Evolutionary conservation across 2,888 invertebrate species (phyloP).

Genomic region (Orchesella flavescens): DNA sequence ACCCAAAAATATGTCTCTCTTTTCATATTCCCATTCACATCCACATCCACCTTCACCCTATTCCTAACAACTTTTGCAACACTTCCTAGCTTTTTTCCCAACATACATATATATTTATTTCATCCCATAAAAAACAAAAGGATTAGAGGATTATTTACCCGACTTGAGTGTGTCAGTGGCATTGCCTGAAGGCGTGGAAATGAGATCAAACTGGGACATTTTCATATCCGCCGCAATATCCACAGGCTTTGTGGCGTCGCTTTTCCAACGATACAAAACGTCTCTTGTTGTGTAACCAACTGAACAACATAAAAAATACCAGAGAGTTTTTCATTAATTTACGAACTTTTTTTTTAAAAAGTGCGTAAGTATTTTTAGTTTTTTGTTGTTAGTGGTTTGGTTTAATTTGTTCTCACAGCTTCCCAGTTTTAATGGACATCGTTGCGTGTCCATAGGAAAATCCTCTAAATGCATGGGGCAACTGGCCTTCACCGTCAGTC

Average conservation of each 20-base stretch:
- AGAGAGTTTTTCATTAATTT: not conserved
- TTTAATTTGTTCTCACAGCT: constrained; percentile 81
- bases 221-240: constrained; percentile 88
- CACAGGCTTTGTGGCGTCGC: constrained; percentile 78
- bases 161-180: constrained; percentile 76
- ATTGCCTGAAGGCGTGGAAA: constrained; percentile 83
- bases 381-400: not conserved
- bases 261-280: constrained; percentile 84
- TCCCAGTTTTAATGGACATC: constrained; percentile 85
- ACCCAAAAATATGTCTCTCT: not conserved
- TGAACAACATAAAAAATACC: constrained; percentile 73
- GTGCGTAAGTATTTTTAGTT: no score
- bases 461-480: constrained; percentile 90
- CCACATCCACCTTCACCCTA: no score
- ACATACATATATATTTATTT: no score
- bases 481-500: constrained; percentile 87
- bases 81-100: no score
- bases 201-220: constrained; percentile 87
- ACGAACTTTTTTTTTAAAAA: no score
- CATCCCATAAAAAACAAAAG: no score
- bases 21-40: not conserved
- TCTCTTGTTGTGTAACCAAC: constrained; percentile 85
- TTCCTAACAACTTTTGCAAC: no score
- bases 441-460: constrained; percentile 89
- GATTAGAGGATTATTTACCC: no score